phyloP scores from a whole-genome alignment of 1,140 invertebrate species.

The Rhopalosiphum maidis region DNA sequence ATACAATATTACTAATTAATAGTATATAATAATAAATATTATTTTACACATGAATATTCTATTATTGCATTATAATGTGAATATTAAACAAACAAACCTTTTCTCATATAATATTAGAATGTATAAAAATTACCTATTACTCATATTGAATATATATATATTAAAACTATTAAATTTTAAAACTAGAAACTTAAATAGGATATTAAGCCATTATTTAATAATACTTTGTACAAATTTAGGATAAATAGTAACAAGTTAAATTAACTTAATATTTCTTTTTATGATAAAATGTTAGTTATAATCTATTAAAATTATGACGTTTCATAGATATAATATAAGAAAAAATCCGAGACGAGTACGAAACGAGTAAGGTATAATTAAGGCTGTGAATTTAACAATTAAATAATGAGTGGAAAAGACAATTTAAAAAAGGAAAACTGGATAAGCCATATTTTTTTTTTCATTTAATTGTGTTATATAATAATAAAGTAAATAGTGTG shows the following conservation, averaged over 20 bases:
- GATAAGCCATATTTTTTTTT: too few species aligned
- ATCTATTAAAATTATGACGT: not conserved
- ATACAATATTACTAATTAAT: too few species aligned
- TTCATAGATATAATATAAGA: not conserved
- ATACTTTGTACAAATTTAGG: not conserved
- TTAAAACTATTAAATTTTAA: too few species aligned
- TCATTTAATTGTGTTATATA: not conserved
- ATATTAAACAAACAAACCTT: not conserved
- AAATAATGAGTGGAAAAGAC: not conserved
- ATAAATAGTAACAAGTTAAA: not conserved
- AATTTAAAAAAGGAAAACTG: not conserved
- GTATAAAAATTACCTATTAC: not conserved
- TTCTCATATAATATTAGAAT: not conserved
- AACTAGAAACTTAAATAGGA: too few species aligned
- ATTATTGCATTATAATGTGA: not conserved
- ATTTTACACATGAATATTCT: not conserved
- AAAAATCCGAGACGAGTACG: not conserved
- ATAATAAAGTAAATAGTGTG: not conserved
- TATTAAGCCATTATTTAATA: too few species aligned
- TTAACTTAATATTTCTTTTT: not conserved
- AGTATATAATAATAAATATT: too few species aligned
- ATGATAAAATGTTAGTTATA: not conserved
- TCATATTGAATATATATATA: too few species aligned
- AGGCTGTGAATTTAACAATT: not conserved
- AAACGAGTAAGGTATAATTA: not conserved